Percentiles rank a stretch among this genome's conserved stretches.
Evolutionary conservation across 2,113 vertebrate species (phyloP).

Genomic region (Sorex fumeus): DNA sequence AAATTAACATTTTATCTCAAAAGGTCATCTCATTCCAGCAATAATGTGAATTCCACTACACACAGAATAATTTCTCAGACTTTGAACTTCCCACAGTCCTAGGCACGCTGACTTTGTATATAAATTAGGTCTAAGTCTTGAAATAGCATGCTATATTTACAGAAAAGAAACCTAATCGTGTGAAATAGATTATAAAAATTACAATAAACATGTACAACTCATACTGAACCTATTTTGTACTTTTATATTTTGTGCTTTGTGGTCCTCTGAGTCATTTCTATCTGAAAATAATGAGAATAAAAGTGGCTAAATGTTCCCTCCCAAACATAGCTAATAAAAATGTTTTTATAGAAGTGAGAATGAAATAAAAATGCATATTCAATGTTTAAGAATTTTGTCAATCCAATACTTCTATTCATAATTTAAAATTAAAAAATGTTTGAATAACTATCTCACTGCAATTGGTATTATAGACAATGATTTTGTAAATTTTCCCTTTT

Average conservation of each 20-base stretch:
- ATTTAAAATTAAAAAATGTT: constrained; percentile 10
- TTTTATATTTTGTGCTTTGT: constrained; percentile 78
- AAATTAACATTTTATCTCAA: constrained; percentile 34
- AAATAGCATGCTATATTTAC: constrained; percentile 21
- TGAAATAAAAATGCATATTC: constrained; percentile 79
- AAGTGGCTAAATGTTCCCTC: constrained; percentile 73
- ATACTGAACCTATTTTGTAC: not conserved
- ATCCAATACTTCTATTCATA: constrained; percentile 64
- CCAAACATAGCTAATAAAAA: constrained; percentile 78
- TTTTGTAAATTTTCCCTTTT: constrained; percentile 74
- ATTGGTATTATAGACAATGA: constrained; percentile 57
- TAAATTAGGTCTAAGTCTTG: not conserved
- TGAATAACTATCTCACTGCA: not conserved
- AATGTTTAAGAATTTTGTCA: constrained; percentile 70
- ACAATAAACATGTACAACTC: not conserved
- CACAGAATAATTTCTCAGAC: not conserved
- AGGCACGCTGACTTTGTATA: not conserved
- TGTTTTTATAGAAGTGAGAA: constrained; percentile 69
- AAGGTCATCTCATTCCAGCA: not conserved
- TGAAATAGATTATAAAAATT: not conserved
- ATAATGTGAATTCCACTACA: not conserved
- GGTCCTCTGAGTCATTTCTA: constrained; percentile 6
- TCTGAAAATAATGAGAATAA: constrained; percentile 64
- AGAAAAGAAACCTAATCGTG: constrained; percentile 18
- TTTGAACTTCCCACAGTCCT: constrained; percentile 2